These are phyloP conservation scores for Lepisosteus osseus DNA, from an alignment of 2,113 vertebrate genomes.

Conservation along the genomic window DNA sequence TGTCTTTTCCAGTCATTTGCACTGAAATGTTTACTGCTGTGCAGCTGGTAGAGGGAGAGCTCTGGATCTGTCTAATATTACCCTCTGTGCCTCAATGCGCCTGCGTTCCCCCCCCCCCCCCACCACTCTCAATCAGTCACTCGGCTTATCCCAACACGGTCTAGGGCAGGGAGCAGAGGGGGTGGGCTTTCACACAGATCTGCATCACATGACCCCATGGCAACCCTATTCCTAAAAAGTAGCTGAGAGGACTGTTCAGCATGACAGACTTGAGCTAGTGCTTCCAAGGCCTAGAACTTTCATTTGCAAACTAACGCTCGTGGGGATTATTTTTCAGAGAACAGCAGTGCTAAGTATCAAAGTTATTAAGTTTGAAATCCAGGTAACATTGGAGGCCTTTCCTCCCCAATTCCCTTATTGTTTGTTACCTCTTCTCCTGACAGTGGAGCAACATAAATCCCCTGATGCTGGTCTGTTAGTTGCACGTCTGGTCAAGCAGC, in stretches of 20 bases:
- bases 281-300: no score
- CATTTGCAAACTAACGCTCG: no score
- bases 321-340: no score
- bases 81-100: slow-evolving; percentile 59
- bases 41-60: slow-evolving; percentile 55
- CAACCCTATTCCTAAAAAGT: background rate
- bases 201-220: slow-evolving; percentile 11
- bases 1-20: slow-evolving; percentile 24
- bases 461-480: no score
- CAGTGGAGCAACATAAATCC: no score
- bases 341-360: no score
- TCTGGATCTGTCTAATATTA: slow-evolving; percentile 50
- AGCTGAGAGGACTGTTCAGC: background rate
- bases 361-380: no score
- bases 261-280: background rate
- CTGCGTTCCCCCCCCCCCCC: slow-evolving; percentile 44
- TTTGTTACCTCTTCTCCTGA: no score
- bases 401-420: no score
- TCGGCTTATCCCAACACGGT: background rate
- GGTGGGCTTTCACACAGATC: slow-evolving; percentile 1
- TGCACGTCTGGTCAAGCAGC: no score
- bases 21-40: slow-evolving; percentile 51
- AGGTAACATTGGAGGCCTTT: no score
- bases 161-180: background rate
- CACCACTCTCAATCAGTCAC: background rate